Conservation (phyloP, 30 jellyfish, hydroid and myxozoan genomes). For the Morbakka virulenta region DNA sequence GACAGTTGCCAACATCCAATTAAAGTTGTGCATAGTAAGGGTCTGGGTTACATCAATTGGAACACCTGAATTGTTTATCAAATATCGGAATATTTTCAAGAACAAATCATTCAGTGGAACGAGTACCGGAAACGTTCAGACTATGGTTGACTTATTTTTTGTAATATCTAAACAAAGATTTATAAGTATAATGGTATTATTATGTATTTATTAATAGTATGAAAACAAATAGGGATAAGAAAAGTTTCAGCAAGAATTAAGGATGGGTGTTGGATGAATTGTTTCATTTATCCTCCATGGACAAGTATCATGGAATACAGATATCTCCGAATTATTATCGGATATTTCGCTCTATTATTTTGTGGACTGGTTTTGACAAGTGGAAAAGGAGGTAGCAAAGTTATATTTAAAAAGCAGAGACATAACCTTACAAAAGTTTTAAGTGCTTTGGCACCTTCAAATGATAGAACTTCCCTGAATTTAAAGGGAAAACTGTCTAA, state of each 20-base stretch:
- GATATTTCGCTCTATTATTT: not conserved
- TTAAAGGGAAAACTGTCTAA: not conserved
- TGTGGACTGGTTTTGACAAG: not conserved
- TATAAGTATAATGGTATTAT: not conserved
- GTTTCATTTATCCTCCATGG: not conserved
- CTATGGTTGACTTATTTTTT: not conserved
- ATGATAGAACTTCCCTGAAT: not conserved
- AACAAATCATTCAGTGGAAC: not conserved
- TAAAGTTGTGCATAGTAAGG: not conserved
- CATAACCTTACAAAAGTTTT: constrained; percentile 70
- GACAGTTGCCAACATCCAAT: no score
- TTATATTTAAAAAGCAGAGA: not conserved
- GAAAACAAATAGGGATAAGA: not conserved
- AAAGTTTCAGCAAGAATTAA: not conserved
- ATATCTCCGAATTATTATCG: not conserved
- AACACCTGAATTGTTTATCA: not conserved
- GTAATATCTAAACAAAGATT: not conserved
- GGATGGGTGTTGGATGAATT: not conserved
- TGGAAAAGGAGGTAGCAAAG: not conserved
- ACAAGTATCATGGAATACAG: not conserved
- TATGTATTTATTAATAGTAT: no score
- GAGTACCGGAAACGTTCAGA: not conserved
- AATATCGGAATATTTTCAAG: not conserved
- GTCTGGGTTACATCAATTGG: not conserved
- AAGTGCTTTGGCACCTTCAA: constrained; percentile 81